A percentile compares a stretch with the other conserved stretches of the same genome.
Conservation (phyloP, 2,113 vertebrate genomes). For the Solea solea region DNA sequence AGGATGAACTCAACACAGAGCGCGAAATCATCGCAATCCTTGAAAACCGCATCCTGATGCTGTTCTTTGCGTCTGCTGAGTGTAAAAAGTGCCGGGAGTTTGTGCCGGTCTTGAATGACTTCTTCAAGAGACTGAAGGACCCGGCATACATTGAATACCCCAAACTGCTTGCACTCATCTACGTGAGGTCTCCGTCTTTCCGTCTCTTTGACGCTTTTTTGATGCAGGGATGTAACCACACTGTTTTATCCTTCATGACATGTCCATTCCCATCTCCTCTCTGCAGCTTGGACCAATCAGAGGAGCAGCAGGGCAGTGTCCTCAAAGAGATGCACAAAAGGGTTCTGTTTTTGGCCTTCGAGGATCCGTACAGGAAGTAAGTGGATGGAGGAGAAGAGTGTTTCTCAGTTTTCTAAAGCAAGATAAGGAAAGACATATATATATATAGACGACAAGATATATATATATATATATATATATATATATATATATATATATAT, state of each 20-base stretch:
- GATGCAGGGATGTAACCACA: background rate
- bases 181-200: conserved; percentile 77
- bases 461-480: too few relatives aligned
- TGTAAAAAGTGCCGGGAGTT: conserved; percentile 85
- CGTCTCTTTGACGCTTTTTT: background rate
- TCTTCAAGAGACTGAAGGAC: conserved; percentile 86
- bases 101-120: conserved; percentile 81
- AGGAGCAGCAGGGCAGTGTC: conserved; percentile 82
- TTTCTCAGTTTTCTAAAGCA: too few relatives aligned
- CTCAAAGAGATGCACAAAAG: conserved; percentile 86
- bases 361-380: conserved; percentile 85
- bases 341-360: conserved; percentile 87
- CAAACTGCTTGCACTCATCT: conserved; percentile 85
- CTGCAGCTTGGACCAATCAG: conserved; percentile 80
- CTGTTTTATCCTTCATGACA: conserved; percentile 9
- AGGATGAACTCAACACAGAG: conserved; percentile 88
- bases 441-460: too few relatives aligned
- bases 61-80: conserved; percentile 83
- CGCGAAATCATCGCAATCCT: conserved; percentile 80
- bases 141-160: conserved; percentile 89
- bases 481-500: too few relatives aligned
- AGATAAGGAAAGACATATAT: too few relatives aligned
- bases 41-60: conserved; percentile 88
- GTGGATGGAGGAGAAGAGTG: conserved; percentile 15
- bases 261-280: conserved; percentile 21